Evolutionary conservation across 2,888 invertebrate species (phyloP).

Genomic region (Megalurothrips usitatus): DNA sequence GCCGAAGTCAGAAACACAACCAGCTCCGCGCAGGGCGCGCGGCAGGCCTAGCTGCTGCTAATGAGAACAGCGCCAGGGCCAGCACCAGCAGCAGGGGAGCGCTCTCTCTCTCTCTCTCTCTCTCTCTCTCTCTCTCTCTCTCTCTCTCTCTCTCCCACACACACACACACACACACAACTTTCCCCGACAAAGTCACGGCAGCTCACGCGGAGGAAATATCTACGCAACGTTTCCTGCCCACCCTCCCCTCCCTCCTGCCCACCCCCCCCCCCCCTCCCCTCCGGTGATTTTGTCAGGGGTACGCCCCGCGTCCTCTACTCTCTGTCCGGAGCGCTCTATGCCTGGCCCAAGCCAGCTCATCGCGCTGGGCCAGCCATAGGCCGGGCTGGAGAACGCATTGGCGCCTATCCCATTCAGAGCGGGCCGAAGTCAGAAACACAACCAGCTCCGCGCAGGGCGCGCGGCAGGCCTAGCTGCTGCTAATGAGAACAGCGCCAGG

Average conservation of each 20-base stretch:
- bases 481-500: conserved; percentile 28
- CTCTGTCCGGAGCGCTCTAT: not conserved
- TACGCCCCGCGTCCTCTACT: not conserved
- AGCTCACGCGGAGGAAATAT: too few species aligned
- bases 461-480: not conserved
- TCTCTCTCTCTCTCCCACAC: conserved; percentile 18
- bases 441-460: not conserved
- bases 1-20: too few species aligned
- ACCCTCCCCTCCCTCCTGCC: not conserved
- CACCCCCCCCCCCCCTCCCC: not conserved
- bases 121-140: conserved; percentile 7
- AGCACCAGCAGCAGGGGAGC: conserved; percentile 29
- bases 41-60: not conserved
- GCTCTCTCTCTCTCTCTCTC: not conserved
- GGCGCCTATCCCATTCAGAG: too few species aligned
- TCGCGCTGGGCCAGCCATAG: too few species aligned
- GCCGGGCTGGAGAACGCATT: too few species aligned
- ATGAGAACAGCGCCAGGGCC: conserved; percentile 30
- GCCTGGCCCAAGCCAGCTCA: not conserved
- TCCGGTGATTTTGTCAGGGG: too few species aligned
- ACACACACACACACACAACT: not conserved
- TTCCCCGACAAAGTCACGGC: too few species aligned
- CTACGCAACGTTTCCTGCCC: too few species aligned
- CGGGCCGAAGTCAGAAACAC: too few species aligned
- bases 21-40: not conserved